phyloP scores from a whole-genome alignment of 2,888 invertebrate genomes.

The Trissolcus japonicus region DNA sequence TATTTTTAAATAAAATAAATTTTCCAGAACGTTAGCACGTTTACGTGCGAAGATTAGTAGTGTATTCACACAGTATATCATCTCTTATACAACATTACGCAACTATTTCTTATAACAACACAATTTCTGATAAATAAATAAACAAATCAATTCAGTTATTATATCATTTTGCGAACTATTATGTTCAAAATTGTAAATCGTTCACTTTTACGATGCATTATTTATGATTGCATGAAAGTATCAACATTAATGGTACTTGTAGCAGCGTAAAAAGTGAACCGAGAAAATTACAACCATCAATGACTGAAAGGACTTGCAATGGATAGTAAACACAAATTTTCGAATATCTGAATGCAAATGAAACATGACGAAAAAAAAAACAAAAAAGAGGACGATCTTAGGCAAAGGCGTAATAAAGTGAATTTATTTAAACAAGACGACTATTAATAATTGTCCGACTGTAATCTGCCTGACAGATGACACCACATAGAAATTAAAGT shows the following conservation, averaged over 20 bases:
- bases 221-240: conserved; percentile 25
- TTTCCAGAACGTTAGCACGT: background rate
- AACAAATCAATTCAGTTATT: conserved; percentile 2
- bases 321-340: too few species aligned
- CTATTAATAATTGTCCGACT: background rate
- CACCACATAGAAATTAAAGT: conserved; percentile 7
- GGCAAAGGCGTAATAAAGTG: background rate
- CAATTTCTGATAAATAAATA: background rate
- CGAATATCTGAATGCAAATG: conserved; percentile 3
- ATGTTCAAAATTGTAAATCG: conserved; percentile 21
- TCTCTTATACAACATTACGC: too few species aligned
- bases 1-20: conserved; percentile 1
- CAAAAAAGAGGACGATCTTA: too few species aligned
- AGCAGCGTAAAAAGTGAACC: background rate
- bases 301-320: too few species aligned
- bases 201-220: conserved; percentile 22
- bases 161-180: conserved; percentile 8
- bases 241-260: conserved; percentile 6
- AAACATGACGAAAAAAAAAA: conserved; percentile 1
- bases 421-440: background rate
- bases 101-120: too few species aligned
- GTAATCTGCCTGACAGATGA: background rate
- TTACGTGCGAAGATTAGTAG: too few species aligned
- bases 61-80: too few species aligned
- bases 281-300: conserved; percentile 18